Conservation (phyloP, 2,888 invertebrate genomes). For the Euplexia lucipara region DNA sequence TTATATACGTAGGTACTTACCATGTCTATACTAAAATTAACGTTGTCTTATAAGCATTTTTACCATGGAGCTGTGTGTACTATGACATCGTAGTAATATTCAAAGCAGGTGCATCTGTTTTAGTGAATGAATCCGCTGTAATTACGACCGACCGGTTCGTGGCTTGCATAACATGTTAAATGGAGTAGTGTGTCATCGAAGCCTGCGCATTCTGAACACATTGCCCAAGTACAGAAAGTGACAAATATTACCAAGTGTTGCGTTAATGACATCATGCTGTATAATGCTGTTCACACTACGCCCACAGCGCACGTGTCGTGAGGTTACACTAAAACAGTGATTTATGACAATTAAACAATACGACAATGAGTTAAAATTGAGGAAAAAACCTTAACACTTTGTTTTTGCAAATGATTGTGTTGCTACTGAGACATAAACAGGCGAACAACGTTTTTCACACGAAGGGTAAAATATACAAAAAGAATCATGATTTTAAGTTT, state of each 20-base stretch:
- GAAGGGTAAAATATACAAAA: constrained; percentile 36
- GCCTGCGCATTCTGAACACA: constrained; percentile 68
- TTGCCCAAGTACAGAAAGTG: constrained; percentile 73
- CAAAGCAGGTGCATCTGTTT: constrained; percentile 75
- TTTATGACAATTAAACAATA: constrained; percentile 55
- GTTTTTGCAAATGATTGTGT: constrained; percentile 25
- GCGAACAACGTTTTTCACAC: constrained; percentile 19
- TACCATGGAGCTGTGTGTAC: constrained; percentile 44
- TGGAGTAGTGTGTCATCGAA: constrained; percentile 78
- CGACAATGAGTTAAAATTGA: constrained; percentile 37
- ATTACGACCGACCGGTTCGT: constrained; percentile 75
- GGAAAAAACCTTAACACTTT: constrained; percentile 28
- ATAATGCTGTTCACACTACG: constrained; percentile 81
- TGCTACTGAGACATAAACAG: constrained; percentile 8
- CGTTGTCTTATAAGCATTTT: constrained; percentile 49
- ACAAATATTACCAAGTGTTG: constrained; percentile 78
- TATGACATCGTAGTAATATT: constrained; percentile 64
- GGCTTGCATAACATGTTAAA: constrained; percentile 79
- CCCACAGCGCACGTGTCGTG: constrained; percentile 85
- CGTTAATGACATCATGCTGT: constrained; percentile 87
- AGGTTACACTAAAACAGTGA: constrained; percentile 66
- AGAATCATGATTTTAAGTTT: constrained; percentile 29
- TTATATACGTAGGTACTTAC: constrained; percentile 62
- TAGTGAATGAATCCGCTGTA: constrained; percentile 78
- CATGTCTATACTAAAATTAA: constrained; percentile 62